phyloP scores from a whole-genome alignment of 2,888 invertebrate genomes.

The Sinhomidia bicolor region DNA sequence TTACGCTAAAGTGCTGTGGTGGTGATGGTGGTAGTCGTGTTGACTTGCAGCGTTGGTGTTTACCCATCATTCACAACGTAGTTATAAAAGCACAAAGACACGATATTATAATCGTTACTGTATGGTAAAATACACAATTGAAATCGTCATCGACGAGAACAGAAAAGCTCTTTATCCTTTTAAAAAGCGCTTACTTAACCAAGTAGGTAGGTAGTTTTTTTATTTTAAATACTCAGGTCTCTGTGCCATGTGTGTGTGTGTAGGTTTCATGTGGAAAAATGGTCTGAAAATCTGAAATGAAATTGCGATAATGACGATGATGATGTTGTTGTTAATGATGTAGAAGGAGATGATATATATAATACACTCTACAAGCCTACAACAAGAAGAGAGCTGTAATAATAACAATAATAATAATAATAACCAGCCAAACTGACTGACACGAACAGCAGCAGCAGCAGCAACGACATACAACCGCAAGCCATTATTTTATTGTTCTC shows the following conservation, averaged over 20 bases:
- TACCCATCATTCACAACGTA: not conserved
- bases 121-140: not conserved
- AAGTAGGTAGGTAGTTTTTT: not conserved
- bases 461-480: conserved; percentile 51
- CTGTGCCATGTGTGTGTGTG: not conserved
- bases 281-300: conserved; percentile 20
- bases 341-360: not conserved
- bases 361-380: not conserved
- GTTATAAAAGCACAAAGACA: not conserved
- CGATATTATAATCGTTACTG: not conserved
- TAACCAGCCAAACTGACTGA: not conserved
- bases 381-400: not conserved
- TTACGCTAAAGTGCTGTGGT: conserved; percentile 10
- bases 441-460: conserved; percentile 22
- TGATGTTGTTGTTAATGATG: conserved; percentile 11
- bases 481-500: conserved; percentile 47
- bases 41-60: conserved; percentile 4
- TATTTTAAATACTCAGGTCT: not conserved
- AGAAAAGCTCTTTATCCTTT: conserved; percentile 8
- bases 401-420: not conserved
- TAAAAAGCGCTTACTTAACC: not conserved
- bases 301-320: conserved; percentile 29
- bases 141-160: not conserved
- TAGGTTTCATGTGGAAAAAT: conserved; percentile 37
- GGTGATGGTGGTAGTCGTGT: not conserved